Evolutionary conservation across 1,140 invertebrate genomes (phyloP).

Genomic region (Atta colombica): DNA sequence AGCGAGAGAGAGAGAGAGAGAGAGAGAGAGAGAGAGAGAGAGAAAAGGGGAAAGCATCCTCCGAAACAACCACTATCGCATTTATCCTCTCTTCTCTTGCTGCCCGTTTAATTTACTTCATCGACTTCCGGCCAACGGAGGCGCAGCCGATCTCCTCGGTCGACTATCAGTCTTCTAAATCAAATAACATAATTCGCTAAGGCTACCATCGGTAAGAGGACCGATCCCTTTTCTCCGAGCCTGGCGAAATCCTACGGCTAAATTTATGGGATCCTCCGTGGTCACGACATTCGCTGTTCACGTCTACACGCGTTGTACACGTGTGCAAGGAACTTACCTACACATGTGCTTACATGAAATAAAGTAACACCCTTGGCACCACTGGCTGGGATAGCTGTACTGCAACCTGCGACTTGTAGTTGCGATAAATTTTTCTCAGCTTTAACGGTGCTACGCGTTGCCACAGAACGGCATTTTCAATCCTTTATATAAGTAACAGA

Average conservation of each 20-base stretch:
- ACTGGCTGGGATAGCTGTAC: slow-evolving; percentile 38
- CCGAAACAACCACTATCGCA: slow-evolving; percentile 36
- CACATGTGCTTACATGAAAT: slow-evolving; percentile 39
- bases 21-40: neutral
- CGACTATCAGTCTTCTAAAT: slow-evolving; percentile 55
- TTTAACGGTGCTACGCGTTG: slow-evolving; percentile 13
- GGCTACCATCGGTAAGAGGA: slow-evolving; percentile 27
- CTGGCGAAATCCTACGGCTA: slow-evolving; percentile 34
- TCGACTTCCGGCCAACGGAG: neutral
- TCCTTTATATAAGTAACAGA: slow-evolving; percentile 56
- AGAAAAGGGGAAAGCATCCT: too few relatives aligned
- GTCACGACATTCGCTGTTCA: slow-evolving; percentile 21
- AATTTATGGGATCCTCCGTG: slow-evolving; percentile 51
- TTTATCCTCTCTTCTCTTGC: slow-evolving; percentile 20
- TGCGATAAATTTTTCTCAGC: slow-evolving; percentile 53
- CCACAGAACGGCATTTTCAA: slow-evolving; percentile 50
- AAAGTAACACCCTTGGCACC: slow-evolving; percentile 56
- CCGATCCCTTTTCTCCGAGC: slow-evolving; percentile 27
- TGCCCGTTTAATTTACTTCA: slow-evolving; percentile 67
- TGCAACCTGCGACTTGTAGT: slow-evolving; percentile 50
- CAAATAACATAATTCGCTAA: slow-evolving; percentile 54
- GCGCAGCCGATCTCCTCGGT: neutral
- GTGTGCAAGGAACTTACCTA: slow-evolving; percentile 13
- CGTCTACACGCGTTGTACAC: slow-evolving; percentile 5
- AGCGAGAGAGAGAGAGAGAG: neutral